Percentiles rank a stretch among this genome's conserved stretches.
Conservation (phyloP, 2,113 vertebrate genomes). For the Melanostigma gelatinosum region DNA sequence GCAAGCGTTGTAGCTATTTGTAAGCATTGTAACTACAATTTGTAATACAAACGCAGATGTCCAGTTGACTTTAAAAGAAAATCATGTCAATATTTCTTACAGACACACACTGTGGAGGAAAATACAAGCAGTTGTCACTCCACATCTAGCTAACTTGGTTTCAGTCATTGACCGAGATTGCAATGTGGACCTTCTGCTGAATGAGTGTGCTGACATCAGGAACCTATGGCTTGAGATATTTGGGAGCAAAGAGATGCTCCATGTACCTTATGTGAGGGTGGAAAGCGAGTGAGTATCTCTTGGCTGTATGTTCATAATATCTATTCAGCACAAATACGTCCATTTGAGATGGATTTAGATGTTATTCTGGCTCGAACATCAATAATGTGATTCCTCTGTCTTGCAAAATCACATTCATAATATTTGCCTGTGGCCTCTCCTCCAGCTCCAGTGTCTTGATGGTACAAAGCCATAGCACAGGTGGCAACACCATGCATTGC, state of each 20-base stretch:
- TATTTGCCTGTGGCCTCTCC: background rate
- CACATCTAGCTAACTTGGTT: constrained; percentile 46
- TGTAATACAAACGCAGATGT: background rate
- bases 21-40: background rate
- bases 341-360: background rate
- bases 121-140: constrained; percentile 48
- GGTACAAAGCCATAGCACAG: constrained; percentile 39
- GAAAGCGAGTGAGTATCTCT: constrained; percentile 46
- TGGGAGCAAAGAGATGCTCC: constrained; percentile 37
- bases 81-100: background rate
- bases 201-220: constrained; percentile 14
- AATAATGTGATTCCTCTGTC: background rate
- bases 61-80: background rate
- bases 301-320: background rate
- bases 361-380: background rate
- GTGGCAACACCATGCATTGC: constrained; percentile 31
- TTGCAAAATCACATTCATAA: background rate
- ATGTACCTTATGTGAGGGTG: constrained; percentile 29
- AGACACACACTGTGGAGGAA: constrained; percentile 57
- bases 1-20: background rate
- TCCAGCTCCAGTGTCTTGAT: constrained; percentile 27
- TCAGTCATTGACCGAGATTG: constrained; percentile 48
- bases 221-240: constrained; percentile 55
- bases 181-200: constrained; percentile 48
- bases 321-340: background rate